Evolutionary conservation across 1,140 invertebrate genomes (phyloP).

Genomic region (Papilio polytes): DNA sequence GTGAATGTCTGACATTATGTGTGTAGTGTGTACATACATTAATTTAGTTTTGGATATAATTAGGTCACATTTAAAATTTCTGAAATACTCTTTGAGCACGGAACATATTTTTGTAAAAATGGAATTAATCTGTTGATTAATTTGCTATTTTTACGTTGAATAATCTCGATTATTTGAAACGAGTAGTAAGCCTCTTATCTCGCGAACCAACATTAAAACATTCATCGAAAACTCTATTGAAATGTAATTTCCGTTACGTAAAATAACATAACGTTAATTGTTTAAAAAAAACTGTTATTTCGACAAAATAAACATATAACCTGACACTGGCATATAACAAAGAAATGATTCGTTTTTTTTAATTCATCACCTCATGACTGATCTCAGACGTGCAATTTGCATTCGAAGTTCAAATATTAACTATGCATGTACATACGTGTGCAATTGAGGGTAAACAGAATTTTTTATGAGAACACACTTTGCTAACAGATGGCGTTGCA

Average conservation of each 20-base stretch:
- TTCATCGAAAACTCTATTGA: neutral
- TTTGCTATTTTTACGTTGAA: neutral
- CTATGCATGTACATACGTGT: neutral
- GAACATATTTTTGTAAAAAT: neutral
- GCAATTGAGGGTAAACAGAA: neutral
- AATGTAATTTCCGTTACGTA: neutral
- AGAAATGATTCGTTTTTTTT: neutral
- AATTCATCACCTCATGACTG: neutral
- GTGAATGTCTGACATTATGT: neutral
- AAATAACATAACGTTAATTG: no score
- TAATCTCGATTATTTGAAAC: neutral
- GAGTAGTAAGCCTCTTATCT: neutral
- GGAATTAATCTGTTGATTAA: neutral
- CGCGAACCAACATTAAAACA: neutral
- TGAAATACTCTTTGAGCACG: neutral
- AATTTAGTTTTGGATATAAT: neutral
- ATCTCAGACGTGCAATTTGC: constrained; percentile 4
- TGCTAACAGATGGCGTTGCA: neutral
- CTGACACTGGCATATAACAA: neutral
- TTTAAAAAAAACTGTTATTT: neutral
- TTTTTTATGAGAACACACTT: constrained; percentile 2
- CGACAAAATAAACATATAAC: neutral
- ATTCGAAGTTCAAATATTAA: constrained; percentile 10
- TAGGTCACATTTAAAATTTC: no score
- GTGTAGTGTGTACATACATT: neutral